Percentiles rank a stretch among this genome's conserved stretches.
Conservation (phyloP, 2,888 invertebrate species). For the Sisyra terminalis region DNA sequence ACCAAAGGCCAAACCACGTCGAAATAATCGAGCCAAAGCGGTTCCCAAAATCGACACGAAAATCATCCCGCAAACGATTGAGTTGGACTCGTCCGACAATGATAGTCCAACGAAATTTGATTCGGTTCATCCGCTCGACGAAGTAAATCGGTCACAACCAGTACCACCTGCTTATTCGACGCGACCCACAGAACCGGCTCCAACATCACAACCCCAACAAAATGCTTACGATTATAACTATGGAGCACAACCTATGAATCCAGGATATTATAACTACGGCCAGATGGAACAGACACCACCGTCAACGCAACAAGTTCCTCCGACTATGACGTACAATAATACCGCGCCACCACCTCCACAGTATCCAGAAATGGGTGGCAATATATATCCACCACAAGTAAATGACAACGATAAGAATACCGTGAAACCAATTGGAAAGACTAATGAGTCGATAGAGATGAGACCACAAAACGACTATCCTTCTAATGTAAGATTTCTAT, state of each 20-base stretch:
- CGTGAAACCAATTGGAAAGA: not conserved
- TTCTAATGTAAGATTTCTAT: not conserved
- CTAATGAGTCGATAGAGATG: not conserved
- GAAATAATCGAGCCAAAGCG: not conserved
- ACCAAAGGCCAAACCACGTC: not conserved
- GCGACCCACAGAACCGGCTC: too few species aligned
- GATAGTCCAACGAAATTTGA: conserved; percentile 2
- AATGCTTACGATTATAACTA: not conserved
- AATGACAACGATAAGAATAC: not conserved
- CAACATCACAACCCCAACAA: not conserved
- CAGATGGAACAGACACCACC: not conserved
- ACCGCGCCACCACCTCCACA: not conserved
- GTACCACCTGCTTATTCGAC: not conserved
- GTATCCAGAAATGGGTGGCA: not conserved
- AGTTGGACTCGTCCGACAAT: conserved; percentile 5
- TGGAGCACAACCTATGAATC: not conserved
- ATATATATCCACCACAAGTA: not conserved
- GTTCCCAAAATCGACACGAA: not conserved
- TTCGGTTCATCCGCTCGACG: not conserved
- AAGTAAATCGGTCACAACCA: not conserved
- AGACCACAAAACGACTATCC: not conserved
- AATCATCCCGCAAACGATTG: conserved; percentile 5
- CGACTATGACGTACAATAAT: not conserved
- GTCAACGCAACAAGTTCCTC: not conserved
- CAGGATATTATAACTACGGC: not conserved